A percentile compares a stretch with the other conserved stretches of the same genome.
phyloP scores from a whole-genome alignment of 2,113 vertebrate genomes.

The Urocitellus parryii region DNA sequence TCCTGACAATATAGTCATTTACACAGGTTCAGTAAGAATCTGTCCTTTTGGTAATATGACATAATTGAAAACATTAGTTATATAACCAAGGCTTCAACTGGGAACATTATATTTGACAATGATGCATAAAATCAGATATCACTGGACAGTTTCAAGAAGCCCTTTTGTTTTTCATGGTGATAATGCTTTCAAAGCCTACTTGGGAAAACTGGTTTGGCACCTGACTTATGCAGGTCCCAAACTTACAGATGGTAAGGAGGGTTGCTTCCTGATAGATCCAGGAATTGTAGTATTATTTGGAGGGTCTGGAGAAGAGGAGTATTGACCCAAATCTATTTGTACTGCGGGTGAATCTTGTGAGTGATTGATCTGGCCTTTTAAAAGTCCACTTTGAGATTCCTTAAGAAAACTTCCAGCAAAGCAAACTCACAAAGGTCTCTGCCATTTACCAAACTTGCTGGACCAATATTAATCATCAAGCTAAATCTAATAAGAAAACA shows the following conservation, averaged over 20 bases:
- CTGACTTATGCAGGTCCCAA: not conserved
- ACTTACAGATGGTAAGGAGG: not conserved
- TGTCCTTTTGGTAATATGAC: not conserved
- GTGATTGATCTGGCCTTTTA: not conserved
- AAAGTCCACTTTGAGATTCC: not conserved
- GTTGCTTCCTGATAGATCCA: not conserved
- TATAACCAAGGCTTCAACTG: not conserved
- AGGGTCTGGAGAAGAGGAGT: not conserved
- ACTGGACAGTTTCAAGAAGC: not conserved
- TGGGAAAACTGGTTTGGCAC: not conserved
- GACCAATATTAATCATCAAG: not conserved
- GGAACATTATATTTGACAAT: not conserved
- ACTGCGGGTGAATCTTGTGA: not conserved
- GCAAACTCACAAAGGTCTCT: not conserved
- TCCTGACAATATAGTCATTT: not conserved
- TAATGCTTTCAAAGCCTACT: not conserved
- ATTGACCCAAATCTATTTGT: not conserved
- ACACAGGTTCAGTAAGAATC: not conserved
- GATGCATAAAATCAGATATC: not conserved
- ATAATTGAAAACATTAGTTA: not conserved
- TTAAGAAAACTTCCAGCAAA: constrained; percentile 25
- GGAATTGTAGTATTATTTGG: not conserved
- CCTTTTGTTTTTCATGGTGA: not conserved
- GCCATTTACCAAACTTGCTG: not conserved
- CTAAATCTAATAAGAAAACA: not conserved